These are phyloP conservation scores for Pseudochirops corinnae DNA, from an alignment of 2,797 vertebrate genomes.

Conservation along the genomic window DNA sequence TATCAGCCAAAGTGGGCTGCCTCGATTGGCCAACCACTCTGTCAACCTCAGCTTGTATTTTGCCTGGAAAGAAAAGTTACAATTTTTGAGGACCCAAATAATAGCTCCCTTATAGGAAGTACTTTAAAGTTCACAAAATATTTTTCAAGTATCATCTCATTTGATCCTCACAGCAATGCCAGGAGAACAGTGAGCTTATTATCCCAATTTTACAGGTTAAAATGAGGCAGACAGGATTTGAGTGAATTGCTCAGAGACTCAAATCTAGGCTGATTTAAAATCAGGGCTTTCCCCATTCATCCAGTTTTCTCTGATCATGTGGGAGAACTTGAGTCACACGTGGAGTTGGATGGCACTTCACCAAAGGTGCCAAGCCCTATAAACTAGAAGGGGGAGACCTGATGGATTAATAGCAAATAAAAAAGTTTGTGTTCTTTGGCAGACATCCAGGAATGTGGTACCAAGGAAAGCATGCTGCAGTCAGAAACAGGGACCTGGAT, in stretches of 20 bases:
- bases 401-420: not conserved
- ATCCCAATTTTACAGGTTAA: not conserved
- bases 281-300: not conserved
- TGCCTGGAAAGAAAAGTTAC: slow-evolving; percentile 75
- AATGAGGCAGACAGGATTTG: not conserved
- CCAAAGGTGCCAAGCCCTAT: not conserved
- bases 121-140: not conserved
- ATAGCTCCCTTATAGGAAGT: not conserved
- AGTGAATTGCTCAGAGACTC: not conserved
- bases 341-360: not conserved
- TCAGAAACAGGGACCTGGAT: not conserved
- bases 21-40: slow-evolving; percentile 83
- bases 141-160: not conserved
- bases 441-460: not conserved
- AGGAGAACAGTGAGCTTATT: not conserved
- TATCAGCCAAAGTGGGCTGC: slow-evolving; percentile 87
- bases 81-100: not conserved
- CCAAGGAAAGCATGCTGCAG: not conserved
- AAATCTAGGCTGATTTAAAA: not conserved
- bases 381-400: not conserved
- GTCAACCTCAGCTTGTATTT: slow-evolving; percentile 90
- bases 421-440: not conserved
- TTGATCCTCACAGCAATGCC: not conserved
- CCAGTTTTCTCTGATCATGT: not conserved
- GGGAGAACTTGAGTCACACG: rapidly evolving